phyloP scores from a whole-genome alignment of 1,140 invertebrate species.

The Halictus rubicundus region DNA sequence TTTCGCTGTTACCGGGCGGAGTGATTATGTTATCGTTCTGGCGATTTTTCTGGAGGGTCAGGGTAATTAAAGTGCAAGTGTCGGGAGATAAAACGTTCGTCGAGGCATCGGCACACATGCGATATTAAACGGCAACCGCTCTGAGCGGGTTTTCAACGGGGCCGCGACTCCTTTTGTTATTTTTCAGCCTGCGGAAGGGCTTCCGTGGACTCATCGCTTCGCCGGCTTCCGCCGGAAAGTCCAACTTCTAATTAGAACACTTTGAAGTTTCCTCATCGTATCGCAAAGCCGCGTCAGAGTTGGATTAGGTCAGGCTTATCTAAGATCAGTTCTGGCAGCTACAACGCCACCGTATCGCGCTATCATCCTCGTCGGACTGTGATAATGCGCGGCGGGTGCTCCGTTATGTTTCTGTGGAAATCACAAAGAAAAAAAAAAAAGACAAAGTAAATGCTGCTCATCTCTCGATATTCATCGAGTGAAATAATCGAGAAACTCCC shows the following conservation, averaged over 20 bases:
- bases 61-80: too few relatives aligned
- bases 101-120: not conserved
- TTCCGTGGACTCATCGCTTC: not conserved
- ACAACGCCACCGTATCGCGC: not conserved
- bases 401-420: not conserved
- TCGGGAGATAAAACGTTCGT: not conserved
- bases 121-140: not conserved
- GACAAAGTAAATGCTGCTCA: too few relatives aligned
- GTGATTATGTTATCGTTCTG: too few relatives aligned
- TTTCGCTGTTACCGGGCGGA: too few relatives aligned
- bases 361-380: not conserved
- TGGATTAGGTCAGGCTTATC: slow-evolving; percentile 6
- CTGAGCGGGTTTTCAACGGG: not conserved
- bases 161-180: not conserved
- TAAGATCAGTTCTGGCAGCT: slow-evolving; percentile 5
- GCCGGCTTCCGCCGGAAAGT: not conserved
- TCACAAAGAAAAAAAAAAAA: too few relatives aligned
- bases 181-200: not conserved
- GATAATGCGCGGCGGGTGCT: not conserved
- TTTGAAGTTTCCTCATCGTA: slow-evolving; percentile 4
- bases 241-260: slow-evolving; percentile 6
- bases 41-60: too few relatives aligned
- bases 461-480: too few relatives aligned
- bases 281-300: slow-evolving; percentile 3
- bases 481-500: too few relatives aligned